Evolutionary conservation across 2,797 vertebrate species (phyloP).

Genomic region (Denticeps clupeoides): DNA sequence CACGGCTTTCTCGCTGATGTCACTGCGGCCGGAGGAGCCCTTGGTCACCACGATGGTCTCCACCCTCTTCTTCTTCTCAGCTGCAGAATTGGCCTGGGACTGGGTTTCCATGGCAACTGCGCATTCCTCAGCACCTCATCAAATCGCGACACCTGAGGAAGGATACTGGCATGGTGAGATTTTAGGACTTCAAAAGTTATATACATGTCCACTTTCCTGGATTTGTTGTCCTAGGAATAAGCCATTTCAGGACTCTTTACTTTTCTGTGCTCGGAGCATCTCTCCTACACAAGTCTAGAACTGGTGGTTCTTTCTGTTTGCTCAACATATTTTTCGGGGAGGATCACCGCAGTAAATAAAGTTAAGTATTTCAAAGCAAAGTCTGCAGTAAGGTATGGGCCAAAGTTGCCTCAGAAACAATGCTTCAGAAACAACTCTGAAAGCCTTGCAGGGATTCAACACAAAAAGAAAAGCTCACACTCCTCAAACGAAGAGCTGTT

Average conservation of each 20-base stretch:
- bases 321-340: constrained; percentile 27
- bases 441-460: constrained; percentile 58
- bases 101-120: constrained; percentile 90
- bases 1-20: constrained; percentile 96
- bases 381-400: constrained; percentile 38
- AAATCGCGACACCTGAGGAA: constrained; percentile 57
- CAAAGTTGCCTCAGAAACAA: constrained; percentile 44
- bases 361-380: constrained; percentile 10
- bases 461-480: constrained; percentile 53
- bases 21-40: constrained; percentile 72
- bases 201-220: constrained; percentile 14
- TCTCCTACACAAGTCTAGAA: no score
- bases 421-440: constrained; percentile 34
- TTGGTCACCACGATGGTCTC: constrained; percentile 83
- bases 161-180: neutral
- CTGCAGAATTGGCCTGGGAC: constrained; percentile 81
- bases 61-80: constrained; percentile 94
- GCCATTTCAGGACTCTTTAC: no score
- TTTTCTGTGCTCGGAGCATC: no score
- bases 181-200: neutral
- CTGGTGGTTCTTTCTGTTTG: constrained; percentile 41
- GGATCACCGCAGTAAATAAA: constrained; percentile 3
- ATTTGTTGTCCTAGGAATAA: no score
- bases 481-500: constrained; percentile 52
- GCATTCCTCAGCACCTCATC: constrained; percentile 89